Evolutionary conservation across 2,888 invertebrate genomes (phyloP), one percentile per base, ranked within the genome.

Genomic region (Amphipyra berbera): DNA sequence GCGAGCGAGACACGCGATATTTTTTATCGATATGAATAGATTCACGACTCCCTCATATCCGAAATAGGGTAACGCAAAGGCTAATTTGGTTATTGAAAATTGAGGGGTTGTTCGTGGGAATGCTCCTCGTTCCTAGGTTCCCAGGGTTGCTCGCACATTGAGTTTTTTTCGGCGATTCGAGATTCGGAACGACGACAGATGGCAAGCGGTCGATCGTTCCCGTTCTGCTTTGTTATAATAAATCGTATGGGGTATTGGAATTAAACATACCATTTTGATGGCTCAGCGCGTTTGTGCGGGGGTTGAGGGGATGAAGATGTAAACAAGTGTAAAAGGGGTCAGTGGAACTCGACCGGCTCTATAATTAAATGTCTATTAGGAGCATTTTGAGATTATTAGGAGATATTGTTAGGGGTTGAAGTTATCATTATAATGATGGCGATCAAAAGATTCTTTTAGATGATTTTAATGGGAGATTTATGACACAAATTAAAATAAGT

Each of bases 61-160:
- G 92, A 95, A 94, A 95, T 95, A 94, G 95, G 95, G 95, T 95
- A 95, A 95, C 95, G 95, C 93, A 94, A 95, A 95, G 94, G 94
- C 95, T 95, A 95, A 95, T 95, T 95, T 95, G 95, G 95, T 95
- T 95, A 95, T 95, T 95, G 95, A 93, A 94, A 93, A 94, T 94
- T 93, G 94, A 93, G 95, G 95, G 95, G 95, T 95, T 92, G 95
- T 93, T 95, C 96, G 96, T 96, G 96, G 96, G 96, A 96, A 96
- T 95, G 95, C 95, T 93, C 90, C 92, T 89, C 90, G 94, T 90
- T 93, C 92, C 92, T 92, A 90, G 95, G 96, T 96, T 96, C 96
- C 96, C 96, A 96, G 95, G 95, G 95, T 92, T 91, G 93, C 89
- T 89, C 91, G 93, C 95, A 94, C 93, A 94, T 94, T 94, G 92